These are phyloP conservation scores for Bombus affinis DNA, from an alignment of 1,140 invertebrate genomes.

Conservation along the genomic window DNA sequence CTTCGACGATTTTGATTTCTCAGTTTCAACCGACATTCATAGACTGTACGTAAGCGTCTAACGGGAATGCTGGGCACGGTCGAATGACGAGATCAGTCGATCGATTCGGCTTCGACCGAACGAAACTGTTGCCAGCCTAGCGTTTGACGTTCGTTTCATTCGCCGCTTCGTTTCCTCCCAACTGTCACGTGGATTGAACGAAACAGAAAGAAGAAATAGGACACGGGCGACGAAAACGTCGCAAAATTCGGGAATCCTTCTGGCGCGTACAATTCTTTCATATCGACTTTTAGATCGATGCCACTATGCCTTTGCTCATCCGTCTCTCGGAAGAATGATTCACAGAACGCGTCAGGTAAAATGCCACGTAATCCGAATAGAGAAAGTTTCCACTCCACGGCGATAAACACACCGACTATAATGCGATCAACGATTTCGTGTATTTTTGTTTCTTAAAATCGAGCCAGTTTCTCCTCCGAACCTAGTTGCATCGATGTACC, in stretches of 20 bases:
- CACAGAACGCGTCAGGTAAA: conserved; percentile 7
- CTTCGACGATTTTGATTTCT: conserved; percentile 5
- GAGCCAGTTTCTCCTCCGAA: no score
- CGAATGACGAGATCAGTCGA: conserved; percentile 48
- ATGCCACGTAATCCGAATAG: no score
- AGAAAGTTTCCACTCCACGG: neutral
- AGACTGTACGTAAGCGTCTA: conserved; percentile 41
- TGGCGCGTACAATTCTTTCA: neutral
- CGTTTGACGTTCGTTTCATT: neutral
- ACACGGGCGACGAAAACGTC: neutral
- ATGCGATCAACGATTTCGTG: neutral
- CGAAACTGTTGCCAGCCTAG: neutral
- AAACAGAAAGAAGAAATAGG: neutral
- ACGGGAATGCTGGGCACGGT: conserved; percentile 60
- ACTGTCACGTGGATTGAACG: neutral
- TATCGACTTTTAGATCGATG: neutral
- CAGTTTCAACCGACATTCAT: conserved; percentile 39
- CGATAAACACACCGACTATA: neutral
- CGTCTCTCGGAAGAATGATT: conserved; percentile 12
- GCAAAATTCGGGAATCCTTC: neutral
- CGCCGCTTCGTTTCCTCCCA: neutral
- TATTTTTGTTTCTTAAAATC: conserved; percentile 3
- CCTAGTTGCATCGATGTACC: neutral
- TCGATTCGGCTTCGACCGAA: conserved; percentile 34
- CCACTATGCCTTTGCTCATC: neutral